Evolutionary conservation across 1,140 invertebrate species (phyloP).

Genomic region (Ceratina japonica): DNA sequence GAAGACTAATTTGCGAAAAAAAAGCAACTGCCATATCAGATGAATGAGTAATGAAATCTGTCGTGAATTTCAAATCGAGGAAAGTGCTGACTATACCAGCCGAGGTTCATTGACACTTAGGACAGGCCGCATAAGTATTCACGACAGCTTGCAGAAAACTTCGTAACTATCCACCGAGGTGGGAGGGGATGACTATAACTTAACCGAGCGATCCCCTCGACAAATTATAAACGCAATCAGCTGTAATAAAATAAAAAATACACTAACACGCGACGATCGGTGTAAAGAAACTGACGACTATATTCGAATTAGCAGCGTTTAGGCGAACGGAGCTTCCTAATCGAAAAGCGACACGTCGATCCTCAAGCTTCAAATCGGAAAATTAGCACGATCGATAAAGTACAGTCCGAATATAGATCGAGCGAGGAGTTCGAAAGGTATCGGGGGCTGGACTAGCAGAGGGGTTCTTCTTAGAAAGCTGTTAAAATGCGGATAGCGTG

Average conservation of each 20-base stretch:
- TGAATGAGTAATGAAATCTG: neutral
- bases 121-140: neutral
- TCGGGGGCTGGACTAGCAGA: neutral
- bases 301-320: no score
- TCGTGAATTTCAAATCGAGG: neutral
- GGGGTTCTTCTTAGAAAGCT: constrained; percentile 65
- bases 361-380: neutral
- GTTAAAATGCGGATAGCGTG: constrained; percentile 74
- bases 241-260: no score
- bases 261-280: neutral
- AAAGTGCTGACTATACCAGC: neutral
- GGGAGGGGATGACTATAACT: neutral
- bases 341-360: no score
- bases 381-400: neutral
- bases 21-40: no score
- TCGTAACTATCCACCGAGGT: neutral
- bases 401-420: neutral
- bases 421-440: neutral
- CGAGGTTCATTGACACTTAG: neutral
- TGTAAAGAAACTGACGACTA: no score
- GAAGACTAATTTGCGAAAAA: no score
- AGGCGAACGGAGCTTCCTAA: no score
- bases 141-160: neutral
- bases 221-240: neutral
- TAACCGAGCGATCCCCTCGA: neutral